Evolutionary conservation across 2,113 vertebrate species (phyloP).

Genomic region (Caranx melampygus): DNA sequence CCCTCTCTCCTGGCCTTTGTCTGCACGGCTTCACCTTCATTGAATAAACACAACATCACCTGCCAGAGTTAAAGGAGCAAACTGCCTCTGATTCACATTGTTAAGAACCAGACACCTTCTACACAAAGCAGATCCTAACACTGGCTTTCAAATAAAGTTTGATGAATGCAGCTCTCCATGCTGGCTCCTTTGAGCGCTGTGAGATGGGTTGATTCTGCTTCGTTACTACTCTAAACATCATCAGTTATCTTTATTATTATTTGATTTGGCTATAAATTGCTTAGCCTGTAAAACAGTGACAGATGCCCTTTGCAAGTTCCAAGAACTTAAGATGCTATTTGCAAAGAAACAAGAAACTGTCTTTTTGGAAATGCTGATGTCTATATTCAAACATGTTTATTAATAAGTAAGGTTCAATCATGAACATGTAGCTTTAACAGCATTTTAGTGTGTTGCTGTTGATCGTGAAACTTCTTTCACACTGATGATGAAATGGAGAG

Average conservation of each 20-base stretch:
- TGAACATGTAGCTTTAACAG: constrained; percentile 5
- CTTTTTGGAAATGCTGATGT: not conserved
- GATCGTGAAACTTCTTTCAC: constrained; percentile 23
- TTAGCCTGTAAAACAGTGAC: not conserved
- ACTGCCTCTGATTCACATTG: not conserved
- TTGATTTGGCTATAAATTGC: too few relatives aligned
- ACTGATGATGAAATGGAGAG: constrained; percentile 55
- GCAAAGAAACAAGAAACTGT: too few relatives aligned
- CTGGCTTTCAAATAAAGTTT: constrained; percentile 12
- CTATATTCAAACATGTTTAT: not conserved
- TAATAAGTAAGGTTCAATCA: too few relatives aligned
- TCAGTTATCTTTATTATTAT: too few relatives aligned
- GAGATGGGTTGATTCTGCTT: too few relatives aligned
- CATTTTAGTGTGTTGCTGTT: constrained; percentile 12
- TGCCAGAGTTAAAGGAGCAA: constrained; percentile 28
- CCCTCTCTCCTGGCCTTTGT: constrained; percentile 2
- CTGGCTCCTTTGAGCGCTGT: too few relatives aligned
- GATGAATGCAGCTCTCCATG: constrained; percentile 24
- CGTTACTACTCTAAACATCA: not conserved
- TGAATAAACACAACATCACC: constrained; percentile 34
- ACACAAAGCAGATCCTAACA: constrained; percentile 24
- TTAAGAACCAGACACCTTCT: constrained; percentile 14
- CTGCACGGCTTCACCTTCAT: constrained; percentile 30
- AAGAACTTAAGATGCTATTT: not conserved
- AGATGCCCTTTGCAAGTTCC: not conserved